Percentiles rank a stretch among this genome's conserved stretches.
phyloP scores from a whole-genome alignment of 2,888 invertebrate species.

The Tethea ocularis region DNA sequence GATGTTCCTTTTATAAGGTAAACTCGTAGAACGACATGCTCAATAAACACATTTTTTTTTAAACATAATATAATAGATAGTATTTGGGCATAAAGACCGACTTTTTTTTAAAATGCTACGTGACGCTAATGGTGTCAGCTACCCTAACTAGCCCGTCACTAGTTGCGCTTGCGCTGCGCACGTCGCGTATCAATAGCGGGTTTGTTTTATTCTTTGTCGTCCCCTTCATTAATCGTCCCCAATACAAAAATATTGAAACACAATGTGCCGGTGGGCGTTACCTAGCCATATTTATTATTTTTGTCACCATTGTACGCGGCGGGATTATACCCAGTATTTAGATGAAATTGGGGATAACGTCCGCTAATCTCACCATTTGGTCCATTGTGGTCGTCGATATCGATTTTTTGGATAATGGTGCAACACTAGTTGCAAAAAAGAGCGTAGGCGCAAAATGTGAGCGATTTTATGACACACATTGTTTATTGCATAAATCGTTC shows the following conservation, averaged over 20 bases:
- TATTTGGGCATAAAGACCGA: background rate
- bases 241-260: constrained; percentile 75
- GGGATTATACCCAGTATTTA: constrained; percentile 80
- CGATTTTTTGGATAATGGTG: constrained; percentile 54
- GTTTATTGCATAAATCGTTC: constrained; percentile 5
- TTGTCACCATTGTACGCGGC: constrained; percentile 77
- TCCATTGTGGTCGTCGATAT: constrained; percentile 57
- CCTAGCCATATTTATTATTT: constrained; percentile 80
- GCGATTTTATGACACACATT: background rate
- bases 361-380: constrained; percentile 71
- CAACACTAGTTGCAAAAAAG: background rate
- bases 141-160: constrained; percentile 21
- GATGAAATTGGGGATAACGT: constrained; percentile 83
- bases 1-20: too few species aligned
- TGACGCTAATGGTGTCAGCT: constrained; percentile 24
- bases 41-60: too few species aligned
- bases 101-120: constrained; percentile 11
- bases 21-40: too few species aligned
- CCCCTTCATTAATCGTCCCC: constrained; percentile 70
- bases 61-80: too few species aligned
- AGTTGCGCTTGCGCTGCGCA: constrained; percentile 14
- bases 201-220: constrained; percentile 67
- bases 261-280: constrained; percentile 65
- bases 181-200: constrained; percentile 62
- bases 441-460: constrained; percentile 14